These are phyloP conservation scores for Colletes latitarsis DNA, from an alignment of 1,140 invertebrate genomes.

Conservation along the genomic window DNA sequence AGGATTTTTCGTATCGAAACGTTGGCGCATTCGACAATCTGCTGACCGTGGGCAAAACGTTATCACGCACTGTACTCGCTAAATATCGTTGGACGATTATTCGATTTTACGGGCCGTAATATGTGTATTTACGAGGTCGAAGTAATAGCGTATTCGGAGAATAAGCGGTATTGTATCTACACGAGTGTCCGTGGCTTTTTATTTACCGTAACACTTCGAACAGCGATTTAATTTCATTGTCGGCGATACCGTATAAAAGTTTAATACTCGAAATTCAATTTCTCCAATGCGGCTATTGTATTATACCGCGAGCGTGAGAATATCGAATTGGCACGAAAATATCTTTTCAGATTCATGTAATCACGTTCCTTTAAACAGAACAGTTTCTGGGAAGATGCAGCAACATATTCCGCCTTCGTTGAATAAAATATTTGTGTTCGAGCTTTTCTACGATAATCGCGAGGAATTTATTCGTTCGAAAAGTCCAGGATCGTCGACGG, in stretches of 20 bases:
- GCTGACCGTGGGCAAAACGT: conserved; percentile 60
- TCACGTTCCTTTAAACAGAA: neutral
- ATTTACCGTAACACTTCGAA: conserved; percentile 9
- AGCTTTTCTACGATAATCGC: too few relatives aligned
- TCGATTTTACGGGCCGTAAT: conserved; percentile 57
- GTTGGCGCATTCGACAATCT: conserved; percentile 43
- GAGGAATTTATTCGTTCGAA: too few relatives aligned
- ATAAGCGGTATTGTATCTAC: conserved; percentile 38
- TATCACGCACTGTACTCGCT: conserved; percentile 52
- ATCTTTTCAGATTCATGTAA: neutral
- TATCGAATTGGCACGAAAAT: neutral
- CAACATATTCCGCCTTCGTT: too few relatives aligned
- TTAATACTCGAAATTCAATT: conserved; percentile 35
- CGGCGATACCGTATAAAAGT: conserved; percentile 3
- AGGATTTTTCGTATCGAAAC: conserved; percentile 13
- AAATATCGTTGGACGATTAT: conserved; percentile 60
- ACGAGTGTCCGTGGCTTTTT: conserved; percentile 28
- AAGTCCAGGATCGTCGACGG: too few relatives aligned
- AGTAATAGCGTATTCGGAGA: conserved; percentile 43
- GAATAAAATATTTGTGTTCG: too few relatives aligned
- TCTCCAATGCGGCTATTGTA: neutral
- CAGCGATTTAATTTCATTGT: conserved; percentile 23
- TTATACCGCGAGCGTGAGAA: neutral
- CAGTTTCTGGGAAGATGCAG: neutral
- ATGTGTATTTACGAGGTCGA: conserved; percentile 56